Conservation (phyloP, 2,113 vertebrate species). For the Prunella himalayana region DNA sequence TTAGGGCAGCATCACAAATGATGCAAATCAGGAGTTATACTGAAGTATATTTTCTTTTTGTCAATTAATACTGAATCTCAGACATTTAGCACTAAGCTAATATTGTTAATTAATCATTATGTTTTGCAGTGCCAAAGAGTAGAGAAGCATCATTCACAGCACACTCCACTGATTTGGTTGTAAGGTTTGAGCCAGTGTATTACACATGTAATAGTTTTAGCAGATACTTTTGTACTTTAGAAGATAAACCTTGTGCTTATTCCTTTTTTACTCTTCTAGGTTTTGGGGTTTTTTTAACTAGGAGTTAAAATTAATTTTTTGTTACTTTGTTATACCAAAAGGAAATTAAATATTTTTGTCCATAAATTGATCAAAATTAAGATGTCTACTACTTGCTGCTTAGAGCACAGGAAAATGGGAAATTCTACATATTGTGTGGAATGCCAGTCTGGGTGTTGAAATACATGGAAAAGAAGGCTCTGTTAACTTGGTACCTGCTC, state of each 20-base stretch:
- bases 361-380: not conserved
- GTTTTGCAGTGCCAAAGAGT: not conserved
- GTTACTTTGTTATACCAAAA: not conserved
- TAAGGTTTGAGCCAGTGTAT: not conserved
- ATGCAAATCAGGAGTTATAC: not conserved
- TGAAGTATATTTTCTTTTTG: not conserved
- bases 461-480: not conserved
- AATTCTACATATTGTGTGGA: not conserved
- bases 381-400: not conserved
- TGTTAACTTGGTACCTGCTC: not conserved
- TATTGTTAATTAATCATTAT: not conserved
- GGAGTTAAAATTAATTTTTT: not conserved
- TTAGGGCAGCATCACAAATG: not conserved
- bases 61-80: not conserved
- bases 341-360: not conserved
- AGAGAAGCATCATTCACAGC: not conserved
- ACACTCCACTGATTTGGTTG: not conserved
- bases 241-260: not conserved
- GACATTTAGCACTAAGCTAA: not conserved
- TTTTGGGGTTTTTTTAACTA: not conserved
- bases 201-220: not conserved
- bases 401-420: not conserved
- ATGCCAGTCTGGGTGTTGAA: not conserved
- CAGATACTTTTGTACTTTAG: not conserved
- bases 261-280: not conserved